Evolutionary conservation across 2,797 vertebrate genomes (phyloP).

Genomic region (Phoebastria nigripes): DNA sequence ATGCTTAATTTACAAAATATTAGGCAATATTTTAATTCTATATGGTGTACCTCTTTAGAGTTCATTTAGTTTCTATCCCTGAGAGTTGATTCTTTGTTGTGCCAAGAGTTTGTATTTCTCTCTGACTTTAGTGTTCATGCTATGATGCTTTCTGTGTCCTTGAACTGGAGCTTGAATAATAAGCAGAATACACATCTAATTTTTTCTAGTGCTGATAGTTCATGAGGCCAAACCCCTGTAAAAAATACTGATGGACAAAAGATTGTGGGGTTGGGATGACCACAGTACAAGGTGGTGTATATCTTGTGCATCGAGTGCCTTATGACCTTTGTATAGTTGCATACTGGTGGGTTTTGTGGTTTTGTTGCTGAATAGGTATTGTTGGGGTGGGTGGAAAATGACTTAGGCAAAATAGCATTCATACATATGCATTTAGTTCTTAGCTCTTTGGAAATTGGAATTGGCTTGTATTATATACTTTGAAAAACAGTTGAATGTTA

Average conservation of each 20-base stretch:
- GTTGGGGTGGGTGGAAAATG: neutral
- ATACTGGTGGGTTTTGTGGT: neutral
- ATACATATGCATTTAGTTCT: accelerated
- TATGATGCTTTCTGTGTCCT: neutral
- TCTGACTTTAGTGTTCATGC: neutral
- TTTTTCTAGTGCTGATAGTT: neutral
- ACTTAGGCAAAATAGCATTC: neutral
- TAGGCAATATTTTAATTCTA: neutral
- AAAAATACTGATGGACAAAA: neutral
- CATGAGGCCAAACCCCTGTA: neutral
- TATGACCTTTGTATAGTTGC: neutral
- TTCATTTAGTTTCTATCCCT: neutral
- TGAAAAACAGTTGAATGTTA: neutral
- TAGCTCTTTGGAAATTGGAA: neutral
- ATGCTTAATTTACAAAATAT: neutral
- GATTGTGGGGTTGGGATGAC: neutral
- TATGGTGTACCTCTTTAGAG: neutral
- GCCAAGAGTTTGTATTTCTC: neutral
- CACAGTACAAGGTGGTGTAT: neutral
- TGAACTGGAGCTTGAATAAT: neutral
- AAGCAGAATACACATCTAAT: neutral
- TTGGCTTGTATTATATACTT: neutral
- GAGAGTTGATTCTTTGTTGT: neutral
- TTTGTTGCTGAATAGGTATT: neutral
- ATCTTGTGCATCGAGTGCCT: neutral